Percentiles rank a stretch among this genome's conserved stretches.
These are phyloP conservation scores for Batillaria attramentaria DNA, from an alignment of 1,140 invertebrate genomes.

Conservation along the genomic window DNA sequence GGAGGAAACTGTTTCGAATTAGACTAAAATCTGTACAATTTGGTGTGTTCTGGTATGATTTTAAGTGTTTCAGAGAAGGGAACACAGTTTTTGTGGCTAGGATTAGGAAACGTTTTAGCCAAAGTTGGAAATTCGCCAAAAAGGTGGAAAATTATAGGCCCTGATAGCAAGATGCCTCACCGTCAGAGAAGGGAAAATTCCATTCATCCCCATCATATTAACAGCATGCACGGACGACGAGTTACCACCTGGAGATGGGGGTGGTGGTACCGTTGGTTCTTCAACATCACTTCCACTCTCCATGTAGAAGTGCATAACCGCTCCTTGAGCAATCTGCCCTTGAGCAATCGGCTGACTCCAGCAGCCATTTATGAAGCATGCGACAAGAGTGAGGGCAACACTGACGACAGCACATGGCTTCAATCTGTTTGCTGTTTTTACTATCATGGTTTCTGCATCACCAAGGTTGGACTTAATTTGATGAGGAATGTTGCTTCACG, in stretches of 20 bases:
- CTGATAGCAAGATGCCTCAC: background rate
- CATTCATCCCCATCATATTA: conserved; percentile 16
- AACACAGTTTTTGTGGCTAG: background rate
- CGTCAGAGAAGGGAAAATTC: conserved; percentile 34
- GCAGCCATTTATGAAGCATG: background rate
- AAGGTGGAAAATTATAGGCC: background rate
- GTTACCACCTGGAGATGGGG: background rate
- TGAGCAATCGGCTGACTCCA: background rate
- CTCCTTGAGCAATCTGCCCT: no score
- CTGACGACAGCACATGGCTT: no score
- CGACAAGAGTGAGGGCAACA: background rate
- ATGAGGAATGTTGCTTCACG: background rate
- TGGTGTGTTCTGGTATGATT: background rate
- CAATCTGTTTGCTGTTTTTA: no score
- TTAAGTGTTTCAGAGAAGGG: background rate
- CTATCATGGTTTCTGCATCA: background rate
- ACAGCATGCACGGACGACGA: background rate
- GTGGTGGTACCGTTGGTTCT: background rate
- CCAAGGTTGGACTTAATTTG: background rate
- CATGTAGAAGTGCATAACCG: background rate
- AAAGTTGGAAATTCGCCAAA: background rate
- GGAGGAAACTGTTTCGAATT: background rate
- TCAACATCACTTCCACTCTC: background rate
- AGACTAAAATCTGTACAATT: background rate
- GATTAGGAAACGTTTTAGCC: background rate